Percentiles rank a stretch among this genome's conserved stretches.
phyloP scores from a whole-genome alignment of 2,888 invertebrate genomes.

The Drosophila leonis region DNA sequence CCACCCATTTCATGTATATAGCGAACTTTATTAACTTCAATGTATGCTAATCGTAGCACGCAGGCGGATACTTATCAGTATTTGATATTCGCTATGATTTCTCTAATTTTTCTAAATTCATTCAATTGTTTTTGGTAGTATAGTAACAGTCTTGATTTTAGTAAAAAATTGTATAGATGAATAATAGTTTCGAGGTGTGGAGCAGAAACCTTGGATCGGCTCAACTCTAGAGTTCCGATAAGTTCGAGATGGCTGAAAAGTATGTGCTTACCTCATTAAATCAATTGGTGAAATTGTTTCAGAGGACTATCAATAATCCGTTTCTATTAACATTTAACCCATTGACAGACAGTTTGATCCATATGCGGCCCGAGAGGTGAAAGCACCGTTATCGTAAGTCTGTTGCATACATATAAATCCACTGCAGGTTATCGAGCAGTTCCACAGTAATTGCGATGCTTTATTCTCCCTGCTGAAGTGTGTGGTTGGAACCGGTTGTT shows the following conservation, averaged over 20 bases:
- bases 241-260: not conserved
- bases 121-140: not conserved
- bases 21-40: too few relatives aligned
- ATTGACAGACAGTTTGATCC: slow-evolving; percentile 39
- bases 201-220: not conserved
- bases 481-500: slow-evolving; percentile 55
- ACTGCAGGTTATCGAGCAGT: not conserved
- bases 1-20: too few relatives aligned
- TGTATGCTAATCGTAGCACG: not conserved
- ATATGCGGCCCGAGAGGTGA: slow-evolving; percentile 38
- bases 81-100: not conserved
- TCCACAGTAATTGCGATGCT: slow-evolving; percentile 40
- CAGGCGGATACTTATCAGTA: not conserved
- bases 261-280: not conserved
- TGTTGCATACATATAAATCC: too few relatives aligned
- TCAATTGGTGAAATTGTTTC: not conserved
- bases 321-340: not conserved
- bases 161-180: not conserved
- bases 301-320: not conserved
- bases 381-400: slow-evolving; percentile 50
- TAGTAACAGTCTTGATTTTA: not conserved
- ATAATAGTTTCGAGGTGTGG: not conserved
- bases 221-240: not conserved
- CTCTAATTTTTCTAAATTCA: not conserved
- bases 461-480: slow-evolving; percentile 49